These are phyloP conservation scores for Pica pica DNA, from an alignment of 2,113 vertebrate genomes.

Conservation along the genomic window DNA sequence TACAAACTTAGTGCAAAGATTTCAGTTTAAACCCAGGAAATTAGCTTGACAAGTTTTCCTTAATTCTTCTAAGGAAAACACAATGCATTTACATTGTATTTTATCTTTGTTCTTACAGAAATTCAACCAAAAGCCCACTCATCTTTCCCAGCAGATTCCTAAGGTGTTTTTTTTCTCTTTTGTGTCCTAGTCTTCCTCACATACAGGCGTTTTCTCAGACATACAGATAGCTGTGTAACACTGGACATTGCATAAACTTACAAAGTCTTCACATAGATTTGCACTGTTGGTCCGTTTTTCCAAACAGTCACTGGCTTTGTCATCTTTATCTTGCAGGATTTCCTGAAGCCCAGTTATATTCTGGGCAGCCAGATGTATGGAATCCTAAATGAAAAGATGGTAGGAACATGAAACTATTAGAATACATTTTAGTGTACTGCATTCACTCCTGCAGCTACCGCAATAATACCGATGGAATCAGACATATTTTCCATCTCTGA, in stretches of 20 bases:
- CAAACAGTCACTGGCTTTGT: constrained; percentile 41
- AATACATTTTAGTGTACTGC: neutral
- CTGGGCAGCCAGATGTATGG: constrained; percentile 77
- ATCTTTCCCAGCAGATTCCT: neutral
- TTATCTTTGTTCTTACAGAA: neutral
- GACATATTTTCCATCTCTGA: neutral
- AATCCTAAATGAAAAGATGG: constrained; percentile 74
- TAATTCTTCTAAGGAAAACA: neutral
- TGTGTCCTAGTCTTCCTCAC: neutral
- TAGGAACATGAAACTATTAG: neutral
- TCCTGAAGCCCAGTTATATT: constrained; percentile 75
- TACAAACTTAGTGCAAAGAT: neutral
- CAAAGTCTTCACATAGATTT: constrained; percentile 80
- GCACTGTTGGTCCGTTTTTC: constrained; percentile 47
- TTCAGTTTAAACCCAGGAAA: neutral
- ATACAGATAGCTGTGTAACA: neutral
- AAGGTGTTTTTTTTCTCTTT: neutral
- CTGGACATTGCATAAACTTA: constrained; percentile 69
- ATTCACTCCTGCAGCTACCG: neutral
- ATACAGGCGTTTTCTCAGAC: neutral
- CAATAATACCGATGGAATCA: neutral
- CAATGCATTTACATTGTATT: neutral
- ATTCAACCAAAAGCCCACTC: neutral
- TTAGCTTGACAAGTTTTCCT: neutral
- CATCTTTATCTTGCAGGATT: constrained; percentile 75